A percentile compares a stretch with the other conserved stretches of the same genome.
phyloP scores from a whole-genome alignment of 2,888 invertebrate genomes.

The Drepana falcataria region DNA sequence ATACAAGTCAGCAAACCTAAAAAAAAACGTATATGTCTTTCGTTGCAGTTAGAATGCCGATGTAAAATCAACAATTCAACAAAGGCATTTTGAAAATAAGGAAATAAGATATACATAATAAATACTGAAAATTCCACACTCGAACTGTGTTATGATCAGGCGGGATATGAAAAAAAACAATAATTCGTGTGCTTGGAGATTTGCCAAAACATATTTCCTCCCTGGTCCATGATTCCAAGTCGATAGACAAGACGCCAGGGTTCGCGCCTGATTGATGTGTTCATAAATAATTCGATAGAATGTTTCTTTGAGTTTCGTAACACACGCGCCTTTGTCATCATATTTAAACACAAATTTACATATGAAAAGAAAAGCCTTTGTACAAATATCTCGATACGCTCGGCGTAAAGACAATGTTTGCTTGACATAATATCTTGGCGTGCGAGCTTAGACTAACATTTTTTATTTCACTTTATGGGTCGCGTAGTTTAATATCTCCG shows the following conservation, averaged over 20 bases:
- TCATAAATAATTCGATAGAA: slow-evolving; percentile 43
- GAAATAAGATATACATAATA: slow-evolving; percentile 2
- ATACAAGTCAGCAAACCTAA: too few relatives aligned
- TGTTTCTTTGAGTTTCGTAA: slow-evolving; percentile 23
- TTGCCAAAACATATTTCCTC: slow-evolving; percentile 38
- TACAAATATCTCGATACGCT: slow-evolving; percentile 4
- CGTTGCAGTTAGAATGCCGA: too few relatives aligned
- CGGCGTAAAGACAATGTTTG: slow-evolving; percentile 3
- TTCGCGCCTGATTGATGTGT: slow-evolving; percentile 29
- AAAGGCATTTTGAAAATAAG: neutral
- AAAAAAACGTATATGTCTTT: too few relatives aligned
- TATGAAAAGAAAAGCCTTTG: slow-evolving; percentile 6
- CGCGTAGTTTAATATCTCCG: too few relatives aligned
- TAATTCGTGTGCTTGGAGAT: slow-evolving; percentile 34
- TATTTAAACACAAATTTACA: slow-evolving; percentile 9
- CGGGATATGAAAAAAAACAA: slow-evolving; percentile 29
- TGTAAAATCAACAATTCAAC: too few relatives aligned
- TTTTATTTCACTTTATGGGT: too few relatives aligned
- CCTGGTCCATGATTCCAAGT: slow-evolving; percentile 24
- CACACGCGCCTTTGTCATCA: slow-evolving; percentile 11
- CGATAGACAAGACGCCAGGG: slow-evolving; percentile 22
- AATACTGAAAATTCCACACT: slow-evolving; percentile 2
- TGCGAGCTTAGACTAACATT: neutral
- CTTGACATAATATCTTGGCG: slow-evolving; percentile 1
- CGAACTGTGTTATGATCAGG: slow-evolving; percentile 3